These are phyloP conservation scores for Vireo altiloquus DNA, from an alignment of 2,113 vertebrate species.

Conservation along the genomic window DNA sequence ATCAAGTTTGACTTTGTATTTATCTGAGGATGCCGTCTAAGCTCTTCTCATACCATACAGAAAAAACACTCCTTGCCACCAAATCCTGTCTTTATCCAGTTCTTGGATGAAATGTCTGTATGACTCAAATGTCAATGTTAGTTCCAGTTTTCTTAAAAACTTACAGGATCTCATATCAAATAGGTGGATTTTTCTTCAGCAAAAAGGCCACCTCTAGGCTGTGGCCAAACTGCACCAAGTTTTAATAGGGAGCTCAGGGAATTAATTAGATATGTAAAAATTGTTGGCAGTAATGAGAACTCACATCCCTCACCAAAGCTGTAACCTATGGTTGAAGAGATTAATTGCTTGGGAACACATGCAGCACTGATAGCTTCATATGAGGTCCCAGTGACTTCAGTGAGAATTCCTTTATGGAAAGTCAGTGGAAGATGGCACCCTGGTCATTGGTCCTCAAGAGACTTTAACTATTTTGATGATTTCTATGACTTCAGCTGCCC, in stretches of 20 bases:
- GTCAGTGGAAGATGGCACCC: background rate
- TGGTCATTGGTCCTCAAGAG: background rate
- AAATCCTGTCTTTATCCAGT: background rate
- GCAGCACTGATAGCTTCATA: background rate
- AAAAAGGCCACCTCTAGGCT: conserved; percentile 15
- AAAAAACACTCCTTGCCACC: background rate
- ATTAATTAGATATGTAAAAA: conserved; percentile 63
- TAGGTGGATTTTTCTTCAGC: background rate
- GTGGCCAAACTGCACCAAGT: background rate
- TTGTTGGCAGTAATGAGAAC: conserved; percentile 22
- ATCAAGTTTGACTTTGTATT: background rate
- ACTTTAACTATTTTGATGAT: background rate
- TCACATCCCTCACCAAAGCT: background rate
- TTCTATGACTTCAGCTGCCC: background rate
- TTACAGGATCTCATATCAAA: background rate
- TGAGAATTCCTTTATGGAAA: background rate
- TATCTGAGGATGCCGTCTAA: background rate
- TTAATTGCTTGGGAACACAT: background rate
- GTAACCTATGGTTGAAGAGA: background rate
- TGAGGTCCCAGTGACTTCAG: background rate
- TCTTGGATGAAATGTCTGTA: background rate
- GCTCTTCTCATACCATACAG: background rate
- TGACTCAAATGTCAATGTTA: conserved; percentile 11
- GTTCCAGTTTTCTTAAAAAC: background rate
- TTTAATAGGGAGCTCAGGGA: conserved; percentile 56